Evolutionary conservation across 1,140 invertebrate species (phyloP).

Genomic region (Berghia stephanieae): DNA sequence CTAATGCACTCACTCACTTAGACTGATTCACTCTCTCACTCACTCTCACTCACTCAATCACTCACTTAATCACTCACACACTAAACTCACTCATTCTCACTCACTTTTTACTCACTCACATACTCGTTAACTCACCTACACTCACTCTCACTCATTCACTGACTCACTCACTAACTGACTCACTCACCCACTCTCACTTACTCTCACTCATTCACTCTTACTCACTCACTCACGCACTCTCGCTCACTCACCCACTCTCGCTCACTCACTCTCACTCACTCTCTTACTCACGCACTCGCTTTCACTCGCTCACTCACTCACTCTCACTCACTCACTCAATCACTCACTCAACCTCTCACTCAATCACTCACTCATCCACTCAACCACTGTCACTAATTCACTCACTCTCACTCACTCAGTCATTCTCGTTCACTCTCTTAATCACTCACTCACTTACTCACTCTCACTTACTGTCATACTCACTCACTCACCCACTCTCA

Average conservation of each 20-base stretch:
- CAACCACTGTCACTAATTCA: conserved; percentile 5
- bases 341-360: not conserved
- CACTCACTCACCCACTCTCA: conserved; percentile 19
- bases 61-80: conserved; percentile 12
- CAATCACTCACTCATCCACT: not conserved
- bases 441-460: conserved; percentile 4
- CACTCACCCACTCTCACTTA: conserved; percentile 20
- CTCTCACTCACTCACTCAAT: not conserved
- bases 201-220: conserved; percentile 15
- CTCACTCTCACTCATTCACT: conserved; percentile 2
- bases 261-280: not conserved
- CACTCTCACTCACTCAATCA: conserved; percentile 11
- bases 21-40: no score
- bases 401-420: no score
- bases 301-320: not conserved
- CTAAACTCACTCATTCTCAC: conserved; percentile 21
- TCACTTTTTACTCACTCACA: not conserved
- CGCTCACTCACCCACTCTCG: not conserved
- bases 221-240: not conserved
- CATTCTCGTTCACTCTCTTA: conserved; percentile 11
- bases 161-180: conserved; percentile 17
- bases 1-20: no score
- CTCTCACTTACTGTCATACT: not conserved
- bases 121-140: conserved; percentile 3
- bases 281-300: conserved; percentile 15